phyloP scores from a whole-genome alignment of 1,140 invertebrate genomes.

The Akabosia matsudoensis region DNA sequence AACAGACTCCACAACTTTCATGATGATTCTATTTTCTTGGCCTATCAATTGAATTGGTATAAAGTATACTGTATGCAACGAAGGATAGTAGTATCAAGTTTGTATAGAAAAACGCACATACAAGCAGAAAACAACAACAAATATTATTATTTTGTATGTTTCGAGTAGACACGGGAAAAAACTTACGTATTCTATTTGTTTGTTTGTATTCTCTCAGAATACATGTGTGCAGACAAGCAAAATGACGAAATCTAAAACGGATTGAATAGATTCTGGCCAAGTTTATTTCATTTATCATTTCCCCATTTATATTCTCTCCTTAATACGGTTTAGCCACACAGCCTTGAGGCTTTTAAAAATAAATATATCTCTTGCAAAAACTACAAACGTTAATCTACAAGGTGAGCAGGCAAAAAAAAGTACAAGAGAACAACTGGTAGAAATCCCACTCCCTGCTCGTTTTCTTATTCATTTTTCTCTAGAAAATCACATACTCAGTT shows the following conservation, averaged over 20 bases:
- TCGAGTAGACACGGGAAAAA: no score
- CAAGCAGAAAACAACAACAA: not conserved
- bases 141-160: no score
- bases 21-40: no score
- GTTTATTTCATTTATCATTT: conserved; percentile 8
- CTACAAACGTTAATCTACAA: not conserved
- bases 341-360: conserved; percentile 1
- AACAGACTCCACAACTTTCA: no score
- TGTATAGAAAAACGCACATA: not conserved
- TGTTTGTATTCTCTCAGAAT: no score
- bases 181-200: no score
- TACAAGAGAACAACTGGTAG: conserved; percentile 34
- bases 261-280: not conserved
- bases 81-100: no score
- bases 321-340: no score
- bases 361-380: no score
- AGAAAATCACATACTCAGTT: no score
- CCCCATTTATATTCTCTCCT: not conserved
- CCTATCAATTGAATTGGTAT: no score
- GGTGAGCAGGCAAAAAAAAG: not conserved
- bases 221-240: not conserved
- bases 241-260: not conserved
- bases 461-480: conserved; percentile 20
- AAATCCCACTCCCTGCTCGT: conserved; percentile 43
- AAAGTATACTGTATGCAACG: no score